Conservation (phyloP, 2,113 vertebrate genomes). For the Eupsittula cactorum region DNA sequence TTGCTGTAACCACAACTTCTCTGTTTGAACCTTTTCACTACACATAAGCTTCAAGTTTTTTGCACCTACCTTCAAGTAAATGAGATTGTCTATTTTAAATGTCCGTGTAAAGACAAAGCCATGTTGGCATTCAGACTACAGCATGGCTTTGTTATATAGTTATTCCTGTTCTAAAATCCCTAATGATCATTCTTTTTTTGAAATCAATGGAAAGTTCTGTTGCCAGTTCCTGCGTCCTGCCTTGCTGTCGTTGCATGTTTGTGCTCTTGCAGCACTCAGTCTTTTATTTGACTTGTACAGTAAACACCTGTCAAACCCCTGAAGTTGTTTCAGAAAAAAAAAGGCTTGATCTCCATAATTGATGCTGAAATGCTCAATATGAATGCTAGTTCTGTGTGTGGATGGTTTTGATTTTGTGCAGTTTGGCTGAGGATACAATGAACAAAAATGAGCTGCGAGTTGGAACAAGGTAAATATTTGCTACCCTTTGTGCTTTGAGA, state of each 20-base stretch:
- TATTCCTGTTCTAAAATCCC: neutral
- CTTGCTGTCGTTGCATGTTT: neutral
- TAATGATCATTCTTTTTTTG: neutral
- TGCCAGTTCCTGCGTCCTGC: neutral
- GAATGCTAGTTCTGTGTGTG: conserved; percentile 5
- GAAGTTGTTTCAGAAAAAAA: neutral
- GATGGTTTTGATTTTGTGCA: neutral
- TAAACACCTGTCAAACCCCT: conserved; percentile 49
- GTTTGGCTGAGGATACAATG: neutral
- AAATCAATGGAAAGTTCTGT: neutral
- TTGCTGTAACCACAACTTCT: neutral
- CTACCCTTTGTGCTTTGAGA: neutral
- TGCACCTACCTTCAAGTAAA: neutral
- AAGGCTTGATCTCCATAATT: conserved; percentile 36
- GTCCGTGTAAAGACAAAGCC: neutral
- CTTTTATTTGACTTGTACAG: conserved; percentile 51
- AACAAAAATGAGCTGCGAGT: neutral
- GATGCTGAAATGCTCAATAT: conserved; percentile 24
- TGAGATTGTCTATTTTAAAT: neutral
- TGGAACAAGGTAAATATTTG: neutral
- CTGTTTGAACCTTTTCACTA: neutral
- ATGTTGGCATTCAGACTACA: neutral
- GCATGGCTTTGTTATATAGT: neutral
- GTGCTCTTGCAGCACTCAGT: neutral
- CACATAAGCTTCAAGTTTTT: neutral